Evolutionary conservation across 2,888 invertebrate genomes (phyloP).

Genomic region (Epistrophe eligans): DNA sequence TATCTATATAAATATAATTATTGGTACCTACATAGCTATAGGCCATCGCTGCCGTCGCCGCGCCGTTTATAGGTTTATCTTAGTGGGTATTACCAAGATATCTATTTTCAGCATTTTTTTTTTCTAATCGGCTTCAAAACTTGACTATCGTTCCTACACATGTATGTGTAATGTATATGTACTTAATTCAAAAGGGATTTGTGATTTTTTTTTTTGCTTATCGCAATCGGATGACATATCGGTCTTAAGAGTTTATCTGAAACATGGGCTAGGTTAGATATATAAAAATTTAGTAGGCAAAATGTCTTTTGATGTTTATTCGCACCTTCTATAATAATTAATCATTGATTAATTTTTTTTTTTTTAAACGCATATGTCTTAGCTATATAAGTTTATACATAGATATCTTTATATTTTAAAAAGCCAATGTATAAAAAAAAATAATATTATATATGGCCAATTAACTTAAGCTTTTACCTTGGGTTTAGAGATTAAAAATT

Average conservation of each 20-base stretch:
- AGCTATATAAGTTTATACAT: not conserved
- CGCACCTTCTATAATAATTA: constrained; percentile 35
- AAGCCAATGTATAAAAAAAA: not conserved
- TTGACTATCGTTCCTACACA: constrained; percentile 1
- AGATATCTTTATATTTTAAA: not conserved
- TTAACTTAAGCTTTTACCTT: not conserved
- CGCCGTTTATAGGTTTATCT: not conserved
- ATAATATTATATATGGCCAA: not conserved
- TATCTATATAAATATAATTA: not conserved
- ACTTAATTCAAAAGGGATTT: constrained; percentile 44
- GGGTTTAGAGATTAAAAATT: not conserved
- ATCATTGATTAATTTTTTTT: constrained; percentile 62
- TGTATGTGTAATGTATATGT: not conserved
- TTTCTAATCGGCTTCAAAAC: constrained; percentile 32
- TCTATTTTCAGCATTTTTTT: constrained; percentile 14
- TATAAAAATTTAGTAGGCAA: not conserved
- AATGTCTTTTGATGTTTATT: constrained; percentile 17
- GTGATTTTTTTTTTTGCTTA: constrained; percentile 34
- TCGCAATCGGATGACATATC: constrained; percentile 66
- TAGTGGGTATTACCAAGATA: constrained; percentile 23
- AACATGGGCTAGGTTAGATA: not conserved
- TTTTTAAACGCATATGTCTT: not conserved
- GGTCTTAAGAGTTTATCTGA: constrained; percentile 37
- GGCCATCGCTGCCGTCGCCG: no score
- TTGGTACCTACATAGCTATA: no score